Percentiles rank a stretch among this genome's conserved stretches.
Evolutionary conservation across 2,797 vertebrate species (phyloP).

Genomic region (Manis pentadactyla): DNA sequence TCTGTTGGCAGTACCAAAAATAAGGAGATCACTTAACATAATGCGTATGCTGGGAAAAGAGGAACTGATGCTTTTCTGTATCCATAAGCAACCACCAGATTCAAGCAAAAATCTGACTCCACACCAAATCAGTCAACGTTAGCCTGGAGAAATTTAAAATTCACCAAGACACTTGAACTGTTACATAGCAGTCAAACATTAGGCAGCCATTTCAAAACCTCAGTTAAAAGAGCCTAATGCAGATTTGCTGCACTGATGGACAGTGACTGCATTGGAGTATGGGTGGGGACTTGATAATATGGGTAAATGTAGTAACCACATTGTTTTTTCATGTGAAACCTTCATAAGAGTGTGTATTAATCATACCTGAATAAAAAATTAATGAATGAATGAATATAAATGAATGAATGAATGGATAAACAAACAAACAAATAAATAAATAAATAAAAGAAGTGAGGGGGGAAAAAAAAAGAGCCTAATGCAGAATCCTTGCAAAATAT

Average conservation of each 20-base stretch:
- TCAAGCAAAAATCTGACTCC: not conserved
- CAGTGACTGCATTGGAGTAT: no score
- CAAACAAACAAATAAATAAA: no score
- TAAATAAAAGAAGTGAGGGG: no score
- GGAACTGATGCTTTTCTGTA: not conserved
- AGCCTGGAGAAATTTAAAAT: slow-evolving; percentile 9
- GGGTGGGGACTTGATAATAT: no score
- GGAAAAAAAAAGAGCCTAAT: not conserved
- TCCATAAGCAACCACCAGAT: not conserved
- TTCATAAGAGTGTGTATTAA: no score
- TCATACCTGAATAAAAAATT: no score
- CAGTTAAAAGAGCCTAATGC: not conserved
- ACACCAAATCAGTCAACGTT: not conserved
- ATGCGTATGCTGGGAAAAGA: not conserved
- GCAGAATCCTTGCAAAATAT: slow-evolving; percentile 15
- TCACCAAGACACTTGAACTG: not conserved
- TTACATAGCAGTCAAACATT: not conserved
- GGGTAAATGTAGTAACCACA: no score
- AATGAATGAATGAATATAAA: no score
- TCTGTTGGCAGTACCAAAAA: not conserved
- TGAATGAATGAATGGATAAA: no score
- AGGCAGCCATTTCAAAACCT: slow-evolving; percentile 9
- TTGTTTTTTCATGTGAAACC: no score
- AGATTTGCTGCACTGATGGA: not conserved
- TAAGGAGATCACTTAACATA: not conserved